Conservation (phyloP, 2,113 vertebrate species). For the Crypturellus undulatus region DNA sequence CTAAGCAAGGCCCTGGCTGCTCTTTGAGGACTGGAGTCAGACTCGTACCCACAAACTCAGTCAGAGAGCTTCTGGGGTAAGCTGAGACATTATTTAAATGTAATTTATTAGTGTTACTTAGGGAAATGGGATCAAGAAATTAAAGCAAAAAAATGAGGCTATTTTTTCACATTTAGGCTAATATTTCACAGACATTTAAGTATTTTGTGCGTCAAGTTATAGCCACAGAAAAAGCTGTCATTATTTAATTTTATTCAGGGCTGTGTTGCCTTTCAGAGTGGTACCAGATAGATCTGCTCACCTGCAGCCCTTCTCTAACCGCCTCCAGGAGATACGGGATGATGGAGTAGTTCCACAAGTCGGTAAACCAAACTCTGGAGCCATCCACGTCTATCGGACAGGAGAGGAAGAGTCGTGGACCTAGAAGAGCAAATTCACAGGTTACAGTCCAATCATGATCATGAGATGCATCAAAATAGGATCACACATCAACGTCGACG, state of each 20-base stretch:
- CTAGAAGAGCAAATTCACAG: slow-evolving; percentile 70
- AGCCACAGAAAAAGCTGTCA: background rate
- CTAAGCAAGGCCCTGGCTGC: background rate
- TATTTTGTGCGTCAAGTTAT: background rate
- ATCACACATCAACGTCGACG: background rate
- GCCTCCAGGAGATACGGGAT: slow-evolving; percentile 98
- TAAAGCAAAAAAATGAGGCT: background rate
- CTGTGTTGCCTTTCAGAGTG: background rate
- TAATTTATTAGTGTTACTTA: background rate
- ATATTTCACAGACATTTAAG: background rate
- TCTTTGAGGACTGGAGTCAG: background rate
- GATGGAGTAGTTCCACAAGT: slow-evolving; percentile 99
- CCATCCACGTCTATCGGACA: slow-evolving; percentile 97
- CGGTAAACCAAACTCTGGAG: slow-evolving; percentile 98
- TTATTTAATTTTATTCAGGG: background rate
- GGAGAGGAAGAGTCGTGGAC: slow-evolving; percentile 95
- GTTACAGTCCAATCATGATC: background rate
- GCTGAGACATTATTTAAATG: background rate
- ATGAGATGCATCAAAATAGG: background rate
- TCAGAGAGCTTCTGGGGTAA: background rate
- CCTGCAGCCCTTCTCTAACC: slow-evolving; percentile 97
- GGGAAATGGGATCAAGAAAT: background rate
- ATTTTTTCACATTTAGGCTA: background rate
- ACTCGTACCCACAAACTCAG: background rate
- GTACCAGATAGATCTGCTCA: slow-evolving; percentile 56